phyloP scores from a whole-genome alignment of 2,888 invertebrate genomes.

The Chironomus riparius region DNA sequence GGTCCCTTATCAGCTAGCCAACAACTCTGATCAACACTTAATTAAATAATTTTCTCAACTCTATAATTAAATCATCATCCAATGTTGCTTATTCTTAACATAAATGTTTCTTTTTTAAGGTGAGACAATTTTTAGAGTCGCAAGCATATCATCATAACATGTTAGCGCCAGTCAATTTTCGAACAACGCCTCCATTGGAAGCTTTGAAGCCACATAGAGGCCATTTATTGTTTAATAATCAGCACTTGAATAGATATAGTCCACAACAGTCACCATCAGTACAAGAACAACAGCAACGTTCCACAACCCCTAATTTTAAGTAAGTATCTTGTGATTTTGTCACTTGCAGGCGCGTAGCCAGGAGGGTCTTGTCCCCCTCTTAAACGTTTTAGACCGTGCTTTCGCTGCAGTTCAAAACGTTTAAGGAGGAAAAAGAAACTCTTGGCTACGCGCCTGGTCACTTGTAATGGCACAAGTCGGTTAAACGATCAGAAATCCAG shows the following conservation, averaged over 20 bases:
- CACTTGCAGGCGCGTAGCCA: too few species aligned
- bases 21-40: too few species aligned
- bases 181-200: slow-evolving; percentile 83
- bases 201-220: slow-evolving; percentile 65
- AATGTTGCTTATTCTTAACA: not conserved
- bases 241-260: slow-evolving; percentile 14
- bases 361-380: too few species aligned
- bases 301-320: slow-evolving; percentile 33
- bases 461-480: too few species aligned
- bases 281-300: slow-evolving; percentile 33
- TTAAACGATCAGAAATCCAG: too few species aligned
- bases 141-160: slow-evolving; percentile 15
- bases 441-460: too few species aligned
- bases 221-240: slow-evolving; percentile 33
- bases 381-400: too few species aligned
- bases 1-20: too few species aligned
- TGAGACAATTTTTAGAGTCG: slow-evolving; percentile 51
- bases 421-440: too few species aligned
- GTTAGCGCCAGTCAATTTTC: slow-evolving; percentile 72
- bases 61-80: not conserved
- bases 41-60: too few species aligned
- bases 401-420: too few species aligned
- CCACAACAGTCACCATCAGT: slow-evolving; percentile 19
- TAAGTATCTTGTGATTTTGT: not conserved
- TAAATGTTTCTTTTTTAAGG: slow-evolving; percentile 37